Percentiles rank a stretch among this genome's conserved stretches.
These are phyloP conservation scores for Ariopsis seemanni DNA, from an alignment of 2,113 vertebrate genomes.

Conservation along the genomic window DNA sequence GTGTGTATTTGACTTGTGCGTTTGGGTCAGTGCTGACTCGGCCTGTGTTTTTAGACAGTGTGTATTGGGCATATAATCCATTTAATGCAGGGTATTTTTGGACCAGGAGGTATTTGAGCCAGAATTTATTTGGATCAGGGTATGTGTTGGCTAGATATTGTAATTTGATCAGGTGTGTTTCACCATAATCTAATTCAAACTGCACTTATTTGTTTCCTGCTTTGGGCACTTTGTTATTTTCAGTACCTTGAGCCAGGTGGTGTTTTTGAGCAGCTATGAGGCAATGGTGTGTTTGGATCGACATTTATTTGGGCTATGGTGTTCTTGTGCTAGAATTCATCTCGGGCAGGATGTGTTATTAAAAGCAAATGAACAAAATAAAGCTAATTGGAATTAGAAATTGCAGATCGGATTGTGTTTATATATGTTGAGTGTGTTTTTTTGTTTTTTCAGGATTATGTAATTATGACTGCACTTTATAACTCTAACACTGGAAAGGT, in stretches of 20 bases:
- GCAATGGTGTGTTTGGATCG: background rate
- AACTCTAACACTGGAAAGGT: background rate
- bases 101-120: no score
- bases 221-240: background rate
- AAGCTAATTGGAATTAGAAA: background rate
- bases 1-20: no score
- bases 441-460: background rate
- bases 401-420: background rate
- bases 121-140: background rate
- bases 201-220: background rate
- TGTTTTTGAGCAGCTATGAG: background rate
- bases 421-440: background rate
- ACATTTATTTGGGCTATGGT: background rate
- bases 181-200: background rate
- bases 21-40: no score
- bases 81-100: no score
- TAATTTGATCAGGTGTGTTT: background rate
- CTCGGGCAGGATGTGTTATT: background rate
- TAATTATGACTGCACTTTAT: background rate
- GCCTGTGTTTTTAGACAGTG: background rate
- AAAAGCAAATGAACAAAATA: background rate
- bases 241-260: background rate
- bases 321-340: background rate
- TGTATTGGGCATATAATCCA: background rate
- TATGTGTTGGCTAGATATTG: background rate